These are phyloP conservation scores for Samia ricini DNA, from an alignment of 1,140 invertebrate species.

Conservation along the genomic window DNA sequence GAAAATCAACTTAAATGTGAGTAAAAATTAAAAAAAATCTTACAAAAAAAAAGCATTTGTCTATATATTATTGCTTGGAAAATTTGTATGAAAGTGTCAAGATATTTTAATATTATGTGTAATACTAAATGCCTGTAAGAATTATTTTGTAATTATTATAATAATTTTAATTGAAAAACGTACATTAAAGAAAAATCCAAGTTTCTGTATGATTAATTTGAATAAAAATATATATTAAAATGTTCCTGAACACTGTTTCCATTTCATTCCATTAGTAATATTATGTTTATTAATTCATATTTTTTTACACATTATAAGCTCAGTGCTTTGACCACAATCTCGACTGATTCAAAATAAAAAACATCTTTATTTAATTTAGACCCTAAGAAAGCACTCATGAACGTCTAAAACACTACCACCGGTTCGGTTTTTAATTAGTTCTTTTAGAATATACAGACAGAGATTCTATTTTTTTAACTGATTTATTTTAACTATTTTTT, in stretches of 20 bases:
- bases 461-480: too few relatives aligned
- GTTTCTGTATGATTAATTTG: slow-evolving; percentile 73
- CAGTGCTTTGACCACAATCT: too few relatives aligned
- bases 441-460: too few relatives aligned
- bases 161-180: slow-evolving; percentile 66
- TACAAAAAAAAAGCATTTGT: slow-evolving; percentile 53
- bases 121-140: slow-evolving; percentile 62
- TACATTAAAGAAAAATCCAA: slow-evolving; percentile 66
- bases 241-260: slow-evolving; percentile 70
- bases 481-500: too few relatives aligned
- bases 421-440: too few relatives aligned
- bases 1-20: slow-evolving; percentile 26
- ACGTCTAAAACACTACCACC: too few relatives aligned
- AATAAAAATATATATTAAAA: slow-evolving; percentile 78
- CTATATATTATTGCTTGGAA: slow-evolving; percentile 58
- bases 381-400: too few relatives aligned
- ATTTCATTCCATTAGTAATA: slow-evolving; percentile 35
- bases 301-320: too few relatives aligned
- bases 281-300: too few relatives aligned
- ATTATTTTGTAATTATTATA: slow-evolving; percentile 75
- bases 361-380: too few relatives aligned
- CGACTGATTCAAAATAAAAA: too few relatives aligned
- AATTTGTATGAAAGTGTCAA: slow-evolving; percentile 52
- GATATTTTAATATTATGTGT: slow-evolving; percentile 58
- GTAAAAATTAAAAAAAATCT: slow-evolving; percentile 30